Percentiles rank a stretch among this genome's conserved stretches.
phyloP scores from a whole-genome alignment of 2,113 vertebrate genomes.

The Thamnaconus septentrionalis region DNA sequence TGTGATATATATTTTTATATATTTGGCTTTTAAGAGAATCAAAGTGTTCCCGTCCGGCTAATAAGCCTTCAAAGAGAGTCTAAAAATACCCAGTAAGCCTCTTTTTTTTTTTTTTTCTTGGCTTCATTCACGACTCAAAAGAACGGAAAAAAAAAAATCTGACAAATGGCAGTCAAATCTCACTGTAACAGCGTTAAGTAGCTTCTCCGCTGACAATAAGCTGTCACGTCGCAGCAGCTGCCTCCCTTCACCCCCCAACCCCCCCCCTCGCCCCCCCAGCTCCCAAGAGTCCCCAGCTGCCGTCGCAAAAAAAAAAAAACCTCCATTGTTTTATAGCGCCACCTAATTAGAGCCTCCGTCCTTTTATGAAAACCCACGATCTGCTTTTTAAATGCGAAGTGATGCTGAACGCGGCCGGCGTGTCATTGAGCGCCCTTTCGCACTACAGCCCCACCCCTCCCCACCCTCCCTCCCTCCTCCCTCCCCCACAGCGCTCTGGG shows the following conservation, averaged over 20 bases:
- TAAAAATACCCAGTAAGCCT: conserved; percentile 58
- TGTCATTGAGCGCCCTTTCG: too few species aligned
- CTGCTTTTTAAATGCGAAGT: too few species aligned
- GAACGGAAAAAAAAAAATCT: conserved; percentile 13
- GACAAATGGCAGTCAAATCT: conserved; percentile 50
- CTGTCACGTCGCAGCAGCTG: conserved; percentile 34
- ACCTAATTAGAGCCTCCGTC: too few species aligned
- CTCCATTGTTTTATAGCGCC: too few species aligned
- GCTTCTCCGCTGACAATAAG: conserved; percentile 21
- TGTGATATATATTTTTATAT: conserved; percentile 26
- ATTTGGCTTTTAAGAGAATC: conserved; percentile 45
- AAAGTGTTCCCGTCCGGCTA: conserved; percentile 46
- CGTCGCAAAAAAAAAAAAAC: too few species aligned
- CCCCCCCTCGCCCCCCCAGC: too few species aligned
- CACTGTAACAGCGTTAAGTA: conserved; percentile 46
- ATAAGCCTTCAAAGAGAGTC: conserved; percentile 59
- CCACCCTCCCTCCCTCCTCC: too few species aligned
- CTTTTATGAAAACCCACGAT: too few species aligned
- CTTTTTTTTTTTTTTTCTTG: conserved; percentile 16
- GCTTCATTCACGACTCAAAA: conserved; percentile 47
- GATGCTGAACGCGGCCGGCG: too few species aligned
- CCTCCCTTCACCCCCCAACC: background rate
- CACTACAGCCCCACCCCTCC: too few species aligned
- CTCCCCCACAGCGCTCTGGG: too few species aligned
- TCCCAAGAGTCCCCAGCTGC: too few species aligned